These are phyloP conservation scores for Nibea albiflora DNA, from an alignment of 2,113 vertebrate genomes.

Conservation along the genomic window DNA sequence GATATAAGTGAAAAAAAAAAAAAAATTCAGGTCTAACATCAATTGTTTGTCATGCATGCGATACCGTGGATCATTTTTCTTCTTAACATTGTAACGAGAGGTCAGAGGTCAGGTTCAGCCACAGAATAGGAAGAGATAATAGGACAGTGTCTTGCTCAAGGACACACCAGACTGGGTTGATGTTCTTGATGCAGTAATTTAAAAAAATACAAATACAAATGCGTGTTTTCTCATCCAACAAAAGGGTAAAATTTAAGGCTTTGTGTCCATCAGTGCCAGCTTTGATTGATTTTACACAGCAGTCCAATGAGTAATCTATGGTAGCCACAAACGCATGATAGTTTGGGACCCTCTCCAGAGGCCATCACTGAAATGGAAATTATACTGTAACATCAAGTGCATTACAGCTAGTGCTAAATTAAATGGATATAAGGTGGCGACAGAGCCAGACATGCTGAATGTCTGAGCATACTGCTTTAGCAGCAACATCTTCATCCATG, in stretches of 20 bases:
- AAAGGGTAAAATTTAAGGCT: constrained; percentile 22
- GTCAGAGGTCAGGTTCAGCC: background rate
- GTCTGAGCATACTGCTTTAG: background rate
- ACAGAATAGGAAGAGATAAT: background rate
- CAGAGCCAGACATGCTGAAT: constrained; percentile 18
- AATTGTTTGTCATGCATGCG: background rate
- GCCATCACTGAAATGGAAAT: constrained; percentile 39
- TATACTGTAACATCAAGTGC: constrained; percentile 20
- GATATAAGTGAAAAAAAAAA: background rate
- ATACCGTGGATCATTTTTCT: background rate
- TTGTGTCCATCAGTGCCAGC: constrained; percentile 36
- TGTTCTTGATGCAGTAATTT: background rate
- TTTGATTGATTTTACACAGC: constrained; percentile 46
- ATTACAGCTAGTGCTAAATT: constrained; percentile 32
- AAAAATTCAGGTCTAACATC: background rate
- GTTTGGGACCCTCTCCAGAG: constrained; percentile 28
- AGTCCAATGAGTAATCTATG: constrained; percentile 6
- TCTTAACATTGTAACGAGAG: background rate
- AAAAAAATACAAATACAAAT: background rate
- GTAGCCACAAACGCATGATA: constrained; percentile 27
- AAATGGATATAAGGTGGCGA: constrained; percentile 12
- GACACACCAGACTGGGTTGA: background rate
- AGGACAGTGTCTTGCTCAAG: background rate
- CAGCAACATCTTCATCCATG: background rate
- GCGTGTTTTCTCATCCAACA: background rate